Conservation (phyloP, 2,888 invertebrate genomes). For the Drosophila crucigera region DNA sequence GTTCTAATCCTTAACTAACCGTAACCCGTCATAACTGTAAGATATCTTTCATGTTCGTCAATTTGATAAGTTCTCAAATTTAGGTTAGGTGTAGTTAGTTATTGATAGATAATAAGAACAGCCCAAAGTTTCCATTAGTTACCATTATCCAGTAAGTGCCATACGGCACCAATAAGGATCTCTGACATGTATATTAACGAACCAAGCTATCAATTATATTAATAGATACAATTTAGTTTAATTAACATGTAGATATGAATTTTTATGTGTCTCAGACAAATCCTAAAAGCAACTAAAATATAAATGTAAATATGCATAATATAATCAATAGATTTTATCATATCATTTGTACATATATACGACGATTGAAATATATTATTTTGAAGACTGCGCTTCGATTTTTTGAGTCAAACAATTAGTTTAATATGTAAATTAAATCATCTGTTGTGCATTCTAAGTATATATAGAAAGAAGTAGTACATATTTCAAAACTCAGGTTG, state of each 20-base stretch:
- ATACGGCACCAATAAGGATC: slow-evolving; percentile 63
- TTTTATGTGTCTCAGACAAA: slow-evolving; percentile 10
- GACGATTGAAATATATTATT: slow-evolving; percentile 46
- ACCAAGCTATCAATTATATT: no score
- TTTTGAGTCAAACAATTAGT: slow-evolving; percentile 39
- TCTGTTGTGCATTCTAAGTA: slow-evolving; percentile 24
- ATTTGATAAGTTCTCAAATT: slow-evolving; percentile 52
- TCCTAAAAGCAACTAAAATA: slow-evolving; percentile 23
- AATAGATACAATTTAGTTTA: slow-evolving; percentile 2
- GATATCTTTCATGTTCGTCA: not conserved
- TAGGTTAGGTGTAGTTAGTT: slow-evolving; percentile 12
- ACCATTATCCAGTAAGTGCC: slow-evolving; percentile 69
- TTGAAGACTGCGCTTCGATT: slow-evolving; percentile 65
- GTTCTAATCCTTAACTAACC: slow-evolving; percentile 37
- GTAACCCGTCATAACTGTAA: slow-evolving; percentile 1
- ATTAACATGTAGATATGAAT: slow-evolving; percentile 21
- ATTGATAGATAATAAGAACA: slow-evolving; percentile 21
- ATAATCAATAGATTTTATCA: slow-evolving; percentile 9
- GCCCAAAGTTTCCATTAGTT: slow-evolving; percentile 57
- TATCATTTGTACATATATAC: slow-evolving; percentile 14
- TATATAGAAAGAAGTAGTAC: slow-evolving; percentile 25
- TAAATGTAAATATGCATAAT: not conserved
- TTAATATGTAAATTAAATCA: slow-evolving; percentile 23
- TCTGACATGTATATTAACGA: slow-evolving; percentile 50
- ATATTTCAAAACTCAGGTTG: slow-evolving; percentile 71